Evolutionary conservation across 2,113 vertebrate genomes (phyloP).

Genomic region (Callithrix jacchus): DNA sequence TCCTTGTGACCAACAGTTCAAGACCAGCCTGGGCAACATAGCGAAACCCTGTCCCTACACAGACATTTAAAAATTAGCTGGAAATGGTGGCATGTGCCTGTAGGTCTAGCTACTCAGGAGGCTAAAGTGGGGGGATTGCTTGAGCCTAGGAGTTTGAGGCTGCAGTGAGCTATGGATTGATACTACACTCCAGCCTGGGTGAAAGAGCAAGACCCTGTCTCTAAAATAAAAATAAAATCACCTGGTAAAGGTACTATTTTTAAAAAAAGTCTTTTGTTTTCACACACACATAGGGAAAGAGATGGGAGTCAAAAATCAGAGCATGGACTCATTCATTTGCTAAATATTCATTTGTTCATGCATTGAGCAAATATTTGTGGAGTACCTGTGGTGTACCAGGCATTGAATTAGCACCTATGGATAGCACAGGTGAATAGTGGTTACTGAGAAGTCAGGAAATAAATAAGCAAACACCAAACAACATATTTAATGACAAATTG

Average conservation of each 20-base stretch:
- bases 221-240: not conserved
- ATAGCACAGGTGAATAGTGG: not conserved
- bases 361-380: not conserved
- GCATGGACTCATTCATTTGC: not conserved
- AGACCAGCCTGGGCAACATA: too few species aligned
- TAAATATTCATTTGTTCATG: not conserved
- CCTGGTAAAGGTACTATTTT: not conserved
- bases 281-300: not conserved
- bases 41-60: too few species aligned
- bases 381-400: not conserved
- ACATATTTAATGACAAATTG: not conserved
- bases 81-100: too few species aligned
- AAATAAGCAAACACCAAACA: not conserved
- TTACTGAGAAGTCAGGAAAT: not conserved
- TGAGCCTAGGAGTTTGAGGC: too few species aligned
- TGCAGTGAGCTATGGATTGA: too few species aligned
- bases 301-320: not conserved
- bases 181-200: too few species aligned
- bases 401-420: not conserved
- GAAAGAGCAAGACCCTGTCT: too few species aligned
- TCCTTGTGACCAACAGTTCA: too few species aligned
- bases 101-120: too few species aligned
- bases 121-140: too few species aligned
- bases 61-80: too few species aligned
- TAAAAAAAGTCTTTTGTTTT: not conserved